These are phyloP conservation scores for Nasonia vitripennis DNA, from an alignment of 1,140 invertebrate genomes.

Conservation along the genomic window DNA sequence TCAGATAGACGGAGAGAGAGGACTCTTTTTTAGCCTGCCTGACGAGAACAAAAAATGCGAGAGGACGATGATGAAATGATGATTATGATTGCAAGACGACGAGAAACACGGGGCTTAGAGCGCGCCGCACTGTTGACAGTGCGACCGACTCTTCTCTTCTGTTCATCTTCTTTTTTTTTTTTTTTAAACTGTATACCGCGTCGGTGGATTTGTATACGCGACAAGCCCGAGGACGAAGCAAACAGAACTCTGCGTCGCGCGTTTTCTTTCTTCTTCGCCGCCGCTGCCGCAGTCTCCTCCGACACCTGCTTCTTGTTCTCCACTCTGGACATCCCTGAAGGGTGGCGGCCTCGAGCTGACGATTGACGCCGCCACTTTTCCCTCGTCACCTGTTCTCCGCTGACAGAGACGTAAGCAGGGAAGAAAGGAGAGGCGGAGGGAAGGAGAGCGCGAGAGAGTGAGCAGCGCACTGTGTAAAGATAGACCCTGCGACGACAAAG, in stretches of 20 bases:
- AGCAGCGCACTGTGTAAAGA: slow-evolving; percentile 36
- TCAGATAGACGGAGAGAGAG: not conserved
- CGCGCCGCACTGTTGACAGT: slow-evolving; percentile 35
- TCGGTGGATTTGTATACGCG: not conserved
- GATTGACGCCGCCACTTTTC: not conserved
- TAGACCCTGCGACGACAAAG: slow-evolving; percentile 43
- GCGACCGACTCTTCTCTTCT: not conserved
- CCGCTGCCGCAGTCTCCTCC: not conserved
- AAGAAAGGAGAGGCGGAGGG: slow-evolving; percentile 21
- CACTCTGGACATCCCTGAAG: not conserved
- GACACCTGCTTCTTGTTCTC: not conserved
- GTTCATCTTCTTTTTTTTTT: not conserved
- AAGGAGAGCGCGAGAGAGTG: slow-evolving; percentile 47
- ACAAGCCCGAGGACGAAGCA: not conserved
- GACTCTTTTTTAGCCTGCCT: slow-evolving; percentile 29
- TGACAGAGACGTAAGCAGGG: not conserved
- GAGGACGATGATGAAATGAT: not conserved
- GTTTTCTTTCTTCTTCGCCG: slow-evolving; percentile 31
- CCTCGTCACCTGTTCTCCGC: not conserved
- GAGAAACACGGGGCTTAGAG: not conserved
- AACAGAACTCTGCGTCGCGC: not conserved
- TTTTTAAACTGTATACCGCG: not conserved
- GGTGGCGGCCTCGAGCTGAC: not conserved
- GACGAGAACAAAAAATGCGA: slow-evolving; percentile 27
- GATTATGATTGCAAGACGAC: not conserved